phyloP scores from a whole-genome alignment of 2,888 invertebrate genomes.

The Nasonia oneida region DNA sequence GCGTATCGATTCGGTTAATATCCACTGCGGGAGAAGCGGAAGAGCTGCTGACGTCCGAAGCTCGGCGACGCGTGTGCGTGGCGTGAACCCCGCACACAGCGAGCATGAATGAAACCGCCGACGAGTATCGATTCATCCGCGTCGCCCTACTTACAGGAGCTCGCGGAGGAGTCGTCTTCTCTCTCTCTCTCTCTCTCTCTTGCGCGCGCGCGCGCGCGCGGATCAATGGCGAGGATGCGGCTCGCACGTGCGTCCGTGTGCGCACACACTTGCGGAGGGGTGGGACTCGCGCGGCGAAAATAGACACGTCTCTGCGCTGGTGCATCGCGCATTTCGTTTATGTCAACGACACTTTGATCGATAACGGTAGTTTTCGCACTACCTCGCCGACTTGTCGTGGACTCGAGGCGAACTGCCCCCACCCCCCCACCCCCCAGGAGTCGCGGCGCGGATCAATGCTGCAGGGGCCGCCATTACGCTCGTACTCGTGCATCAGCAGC shows the following conservation, averaged over 20 bases:
- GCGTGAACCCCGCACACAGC: background rate
- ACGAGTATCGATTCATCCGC: slow-evolving; percentile 51
- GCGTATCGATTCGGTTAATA: no score
- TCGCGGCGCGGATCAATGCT: no score
- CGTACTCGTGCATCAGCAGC: no score
- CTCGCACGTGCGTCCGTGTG: background rate
- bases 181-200: no score
- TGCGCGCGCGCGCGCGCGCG: no score
- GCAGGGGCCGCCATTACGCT: no score
- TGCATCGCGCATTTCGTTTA: slow-evolving; percentile 47
- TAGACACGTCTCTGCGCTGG: slow-evolving; percentile 29
- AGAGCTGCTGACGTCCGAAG: slow-evolving; percentile 1
- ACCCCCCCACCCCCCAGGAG: no score
- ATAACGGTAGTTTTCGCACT: slow-evolving; percentile 28
- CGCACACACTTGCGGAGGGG: background rate
- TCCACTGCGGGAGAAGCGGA: no score
- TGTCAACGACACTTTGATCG: slow-evolving; percentile 54
- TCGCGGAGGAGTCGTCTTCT: background rate
- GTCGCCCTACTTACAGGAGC: slow-evolving; percentile 50
- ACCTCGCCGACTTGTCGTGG: no score
- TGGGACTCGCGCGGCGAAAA: background rate
- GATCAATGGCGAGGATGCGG: slow-evolving; percentile 3
- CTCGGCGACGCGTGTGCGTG: background rate
- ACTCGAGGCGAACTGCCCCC: no score
- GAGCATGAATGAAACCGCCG: slow-evolving; percentile 49